These are phyloP conservation scores for Tachystola acroxantha DNA, from an alignment of 2,888 invertebrate genomes.

Conservation along the genomic window DNA sequence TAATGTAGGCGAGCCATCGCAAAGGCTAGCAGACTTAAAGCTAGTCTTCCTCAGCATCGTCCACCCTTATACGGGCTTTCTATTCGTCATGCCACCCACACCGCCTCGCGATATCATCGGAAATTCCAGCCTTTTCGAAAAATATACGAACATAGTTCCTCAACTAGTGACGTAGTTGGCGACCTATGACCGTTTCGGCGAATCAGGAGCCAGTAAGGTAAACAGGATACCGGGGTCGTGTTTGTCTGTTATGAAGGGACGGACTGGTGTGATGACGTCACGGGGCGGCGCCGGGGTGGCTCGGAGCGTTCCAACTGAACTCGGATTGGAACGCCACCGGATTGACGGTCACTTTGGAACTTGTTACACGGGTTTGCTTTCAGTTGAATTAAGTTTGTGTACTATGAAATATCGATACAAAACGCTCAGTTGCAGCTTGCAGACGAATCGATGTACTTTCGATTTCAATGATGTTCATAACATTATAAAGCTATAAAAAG, in stretches of 20 bases:
- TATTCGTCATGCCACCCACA: conserved; percentile 54
- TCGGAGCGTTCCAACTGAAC: conserved; percentile 49
- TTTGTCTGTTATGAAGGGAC: conserved; percentile 32
- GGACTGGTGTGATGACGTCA: conserved; percentile 46
- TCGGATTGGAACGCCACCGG: conserved; percentile 49
- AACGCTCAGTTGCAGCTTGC: too few relatives aligned
- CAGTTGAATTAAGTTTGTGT: conserved; percentile 5
- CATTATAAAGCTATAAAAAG: too few relatives aligned
- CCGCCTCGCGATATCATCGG: conserved; percentile 33
- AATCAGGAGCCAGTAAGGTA: conserved; percentile 26
- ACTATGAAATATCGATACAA: too few relatives aligned
- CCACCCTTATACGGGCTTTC: conserved; percentile 41
- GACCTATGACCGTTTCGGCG: conserved; percentile 11
- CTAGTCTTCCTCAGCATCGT: conserved; percentile 58
- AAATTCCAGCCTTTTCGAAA: conserved; percentile 13
- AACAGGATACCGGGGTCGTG: conserved; percentile 35
- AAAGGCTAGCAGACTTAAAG: conserved; percentile 52
- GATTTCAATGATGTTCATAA: too few relatives aligned
- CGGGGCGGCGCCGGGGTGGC: conserved; percentile 50
- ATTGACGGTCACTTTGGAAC: conserved; percentile 37
- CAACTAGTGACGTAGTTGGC: conserved; percentile 1
- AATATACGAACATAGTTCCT: background rate
- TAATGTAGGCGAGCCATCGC: conserved; percentile 67
- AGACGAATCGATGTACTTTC: too few relatives aligned
- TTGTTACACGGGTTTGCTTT: conserved; percentile 12